phyloP scores from a whole-genome alignment of 1,140 invertebrate genomes.

The Heliconius congener region DNA sequence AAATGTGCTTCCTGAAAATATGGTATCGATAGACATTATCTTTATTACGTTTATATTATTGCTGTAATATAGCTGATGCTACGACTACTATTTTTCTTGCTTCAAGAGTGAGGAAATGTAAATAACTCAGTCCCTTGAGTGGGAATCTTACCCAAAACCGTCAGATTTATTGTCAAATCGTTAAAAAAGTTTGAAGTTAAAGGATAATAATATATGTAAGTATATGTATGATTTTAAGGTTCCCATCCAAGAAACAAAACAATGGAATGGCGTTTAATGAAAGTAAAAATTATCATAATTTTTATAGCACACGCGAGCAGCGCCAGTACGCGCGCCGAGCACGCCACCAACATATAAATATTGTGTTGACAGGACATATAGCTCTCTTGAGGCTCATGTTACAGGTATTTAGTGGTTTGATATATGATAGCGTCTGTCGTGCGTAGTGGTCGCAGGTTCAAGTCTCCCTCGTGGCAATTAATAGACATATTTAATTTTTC shows the following conservation, averaged over 20 bases:
- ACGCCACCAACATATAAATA: background rate
- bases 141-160: too few species aligned
- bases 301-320: background rate
- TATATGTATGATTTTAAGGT: background rate
- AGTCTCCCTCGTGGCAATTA: too few species aligned
- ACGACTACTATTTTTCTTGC: too few species aligned
- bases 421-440: background rate
- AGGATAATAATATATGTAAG: too few species aligned
- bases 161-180: too few species aligned
- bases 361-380: background rate
- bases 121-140: too few species aligned
- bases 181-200: background rate
- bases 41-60: background rate
- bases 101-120: too few species aligned
- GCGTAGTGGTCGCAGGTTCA: too few species aligned
- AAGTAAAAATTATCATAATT: conserved; percentile 2
- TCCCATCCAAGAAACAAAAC: background rate
- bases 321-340: background rate
- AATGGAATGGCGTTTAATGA: background rate
- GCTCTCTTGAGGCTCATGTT: background rate
- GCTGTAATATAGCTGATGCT: background rate
- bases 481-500: too few species aligned
- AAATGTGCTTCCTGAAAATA: background rate
- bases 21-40: background rate
- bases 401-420: background rate